phyloP scores from a whole-genome alignment of 2,797 vertebrate species.

The Apodemus agrarius region DNA sequence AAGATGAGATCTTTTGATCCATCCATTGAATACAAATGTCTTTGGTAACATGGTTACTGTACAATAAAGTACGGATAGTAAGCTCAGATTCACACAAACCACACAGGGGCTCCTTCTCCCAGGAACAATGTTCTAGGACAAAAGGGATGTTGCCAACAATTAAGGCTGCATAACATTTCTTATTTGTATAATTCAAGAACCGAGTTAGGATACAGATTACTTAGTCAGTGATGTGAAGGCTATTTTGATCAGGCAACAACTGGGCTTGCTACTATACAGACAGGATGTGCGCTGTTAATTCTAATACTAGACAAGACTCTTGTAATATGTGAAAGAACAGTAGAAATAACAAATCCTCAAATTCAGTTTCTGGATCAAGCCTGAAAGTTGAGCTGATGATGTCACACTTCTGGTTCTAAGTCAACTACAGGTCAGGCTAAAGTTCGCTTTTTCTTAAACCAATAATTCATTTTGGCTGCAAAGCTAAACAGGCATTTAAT shows the following conservation, averaged over 20 bases:
- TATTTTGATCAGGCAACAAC: slow-evolving; percentile 44
- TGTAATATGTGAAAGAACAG: slow-evolving; percentile 9
- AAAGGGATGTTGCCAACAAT: slow-evolving; percentile 15
- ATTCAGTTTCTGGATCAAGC: slow-evolving; percentile 29
- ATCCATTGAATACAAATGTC: slow-evolving; percentile 27
- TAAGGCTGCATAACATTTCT: not conserved
- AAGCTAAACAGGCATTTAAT: not conserved
- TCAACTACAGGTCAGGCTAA: slow-evolving; percentile 9
- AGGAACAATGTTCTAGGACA: not conserved
- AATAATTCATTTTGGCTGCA: slow-evolving; percentile 49
- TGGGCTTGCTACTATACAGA: not conserved
- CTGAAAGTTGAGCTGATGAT: not conserved
- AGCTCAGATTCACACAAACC: slow-evolving; percentile 19
- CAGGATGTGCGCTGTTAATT: not conserved
- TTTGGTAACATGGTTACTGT: slow-evolving; percentile 28
- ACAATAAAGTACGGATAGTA: slow-evolving; percentile 45
- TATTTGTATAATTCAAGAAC: not conserved
- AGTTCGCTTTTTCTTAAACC: slow-evolving; percentile 39
- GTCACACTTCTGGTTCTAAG: slow-evolving; percentile 38
- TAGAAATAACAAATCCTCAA: not conserved
- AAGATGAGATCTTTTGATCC: slow-evolving; percentile 70
- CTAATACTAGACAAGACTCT: not conserved
- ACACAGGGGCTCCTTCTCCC: not conserved
- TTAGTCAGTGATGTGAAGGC: not conserved
- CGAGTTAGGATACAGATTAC: not conserved